Base-by-base conservation (phyloP, 2,113 vertebrate species). In the Arenaria interpres region DNA sequence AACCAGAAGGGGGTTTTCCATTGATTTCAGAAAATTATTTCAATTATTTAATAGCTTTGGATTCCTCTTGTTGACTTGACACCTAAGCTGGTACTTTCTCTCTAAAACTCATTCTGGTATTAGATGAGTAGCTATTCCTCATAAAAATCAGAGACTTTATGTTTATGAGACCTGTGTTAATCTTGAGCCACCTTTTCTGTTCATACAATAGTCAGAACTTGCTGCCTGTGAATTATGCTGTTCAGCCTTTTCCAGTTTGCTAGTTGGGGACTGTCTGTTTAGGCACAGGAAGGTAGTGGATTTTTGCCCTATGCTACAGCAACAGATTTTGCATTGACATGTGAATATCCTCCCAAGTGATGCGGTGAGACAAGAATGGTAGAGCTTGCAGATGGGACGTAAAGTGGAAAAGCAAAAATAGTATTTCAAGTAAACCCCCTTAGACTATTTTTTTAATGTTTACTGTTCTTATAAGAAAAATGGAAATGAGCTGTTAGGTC, bases 141-240 rank as follows among this genome's bases (percentile, higher is more conserved):
- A 82, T 51, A 41, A 33, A 67, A 39, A 66, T 46, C 30, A 77
- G 39, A 78, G 53, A 88, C 66, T 96, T 97, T 71, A 85, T 77
- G 66, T 41, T 88, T 92, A 46, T 67, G 85, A 96, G 78, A 91
- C 33, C 89, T 64, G 68, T 64, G 76, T 57, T 92, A 91, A 96
- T 95, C 94, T 85, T 67, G 46, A 73, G 74, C 67, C 37, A 85
- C 56, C 41, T 68, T 75, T 23, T 78, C n/a, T 81, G 32, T 27
- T 90, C 66, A 54, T 57, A 46, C 2, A 64, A 39, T 54, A 93
- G 79, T 78, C 73, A 85, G 63, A 87, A 90, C 33, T 67, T 89
- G 27, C 33, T 19, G 3, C 7, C 10, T 85, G 30, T 88, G 62
- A 80, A 35, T 15, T 90, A 77, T 78, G 17, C 86, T 94, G 81